Base-by-base conservation (phyloP, 2,888 invertebrate genomes). In the Lepidochitona cinerea region DNA sequence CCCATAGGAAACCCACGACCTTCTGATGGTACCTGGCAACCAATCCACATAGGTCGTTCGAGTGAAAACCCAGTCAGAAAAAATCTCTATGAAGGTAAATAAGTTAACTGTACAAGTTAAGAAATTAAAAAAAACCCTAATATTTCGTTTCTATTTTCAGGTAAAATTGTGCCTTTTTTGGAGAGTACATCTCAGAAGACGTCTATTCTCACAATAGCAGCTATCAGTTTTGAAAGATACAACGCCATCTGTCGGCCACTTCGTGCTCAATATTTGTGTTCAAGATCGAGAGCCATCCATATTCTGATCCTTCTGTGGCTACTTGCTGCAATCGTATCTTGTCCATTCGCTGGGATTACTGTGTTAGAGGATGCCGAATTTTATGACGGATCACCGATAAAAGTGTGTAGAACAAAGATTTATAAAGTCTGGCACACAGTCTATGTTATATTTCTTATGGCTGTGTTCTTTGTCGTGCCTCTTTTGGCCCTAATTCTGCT, bases 201-300 rank as follows among this genome's bases (percentile, higher is more conserved):
- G 33, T 96, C 96, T 52, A 96, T 97, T 4, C 92, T 97, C 70
- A 97, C 97, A 59, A 97, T 97, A 86, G 92, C 97, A 85, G 97
- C 97, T 75, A 97, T 97, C 91, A 96, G 96, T 0, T 96, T 97
- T 90, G 97, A 97, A 91, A 93, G 95, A 2, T 95, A 95, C 91
- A 95, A 95, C 91, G 97, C 97, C 79, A 97, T 97, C 88, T 97
- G 97, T 90, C 95, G 96, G 89, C 97, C 97, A 0, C 92, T 97
- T 67, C 76, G 73, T 84, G 97, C 96, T 12, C 89, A 88, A 64
- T 89, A 90, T 79, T 88, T 89, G 41, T 90, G 90, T 79, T 90
- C 90, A 2, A 86, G 87, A 52, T 84, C 87, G 33, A 76, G 89
- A 26, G 90, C 91, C 0, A 75, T 89, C 23, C 82, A 85, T 33